phyloP scores from a whole-genome alignment of 1,140 invertebrate genomes.

The Drosophila seguyi region DNA sequence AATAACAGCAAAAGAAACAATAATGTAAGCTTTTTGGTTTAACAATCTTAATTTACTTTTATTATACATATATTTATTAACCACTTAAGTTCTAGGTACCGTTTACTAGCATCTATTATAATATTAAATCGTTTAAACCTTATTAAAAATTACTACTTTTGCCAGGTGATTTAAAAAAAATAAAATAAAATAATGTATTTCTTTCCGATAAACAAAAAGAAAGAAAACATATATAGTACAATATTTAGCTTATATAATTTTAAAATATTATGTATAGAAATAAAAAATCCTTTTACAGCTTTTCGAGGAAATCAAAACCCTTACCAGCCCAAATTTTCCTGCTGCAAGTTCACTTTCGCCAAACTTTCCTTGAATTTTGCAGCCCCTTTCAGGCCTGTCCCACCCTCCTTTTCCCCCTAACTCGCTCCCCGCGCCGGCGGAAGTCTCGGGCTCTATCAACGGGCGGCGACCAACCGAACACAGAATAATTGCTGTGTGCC shows the following conservation, averaged over 20 bases:
- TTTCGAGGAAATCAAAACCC: neutral
- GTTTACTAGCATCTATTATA: no score
- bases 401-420: neutral
- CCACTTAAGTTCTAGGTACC: no score
- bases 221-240: neutral
- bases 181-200: no score
- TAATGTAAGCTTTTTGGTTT: no score
- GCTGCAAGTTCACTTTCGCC: constrained; percentile 28
- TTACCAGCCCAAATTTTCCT: constrained; percentile 3
- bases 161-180: no score
- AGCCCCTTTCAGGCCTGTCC: constrained; percentile 6
- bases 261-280: no score
- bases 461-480: constrained; percentile 62
- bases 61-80: no score
- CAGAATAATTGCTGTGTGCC: constrained; percentile 62
- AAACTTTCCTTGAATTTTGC: constrained; percentile 42
- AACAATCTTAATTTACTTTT: no score
- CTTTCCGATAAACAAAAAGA: neutral
- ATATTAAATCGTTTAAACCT: no score
- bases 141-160: no score
- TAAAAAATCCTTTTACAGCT: neutral
- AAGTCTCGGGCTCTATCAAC: constrained; percentile 70
- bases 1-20: no score
- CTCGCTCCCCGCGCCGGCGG: constrained; percentile 34
- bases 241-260: neutral